Conservation (phyloP, 2,888 invertebrate species). For the Drosophila rellima region DNA sequence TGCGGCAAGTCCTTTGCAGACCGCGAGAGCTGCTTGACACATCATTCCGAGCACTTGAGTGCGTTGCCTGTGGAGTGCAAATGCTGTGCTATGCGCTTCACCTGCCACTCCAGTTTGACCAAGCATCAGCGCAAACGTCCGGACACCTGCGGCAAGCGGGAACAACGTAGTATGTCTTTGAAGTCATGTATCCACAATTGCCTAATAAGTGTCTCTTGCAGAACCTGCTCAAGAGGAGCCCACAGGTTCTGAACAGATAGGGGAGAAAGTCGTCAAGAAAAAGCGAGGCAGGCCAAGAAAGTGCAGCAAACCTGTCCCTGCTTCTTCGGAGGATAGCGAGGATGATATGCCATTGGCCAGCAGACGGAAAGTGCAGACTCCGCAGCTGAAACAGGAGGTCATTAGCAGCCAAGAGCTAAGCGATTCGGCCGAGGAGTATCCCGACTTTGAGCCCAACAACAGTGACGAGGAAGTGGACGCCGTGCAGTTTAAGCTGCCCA, state of each 20-base stretch:
- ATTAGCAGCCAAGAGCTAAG: slow-evolving; percentile 52
- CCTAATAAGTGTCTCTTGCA: slow-evolving; percentile 17
- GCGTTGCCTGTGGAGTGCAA: slow-evolving; percentile 84
- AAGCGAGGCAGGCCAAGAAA: slow-evolving; percentile 56
- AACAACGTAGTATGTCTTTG: slow-evolving; percentile 53
- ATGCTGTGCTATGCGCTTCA: slow-evolving; percentile 86
- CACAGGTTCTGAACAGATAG: neutral
- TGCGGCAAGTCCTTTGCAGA: slow-evolving; percentile 86
- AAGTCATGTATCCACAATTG: neutral
- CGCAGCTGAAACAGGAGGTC: slow-evolving; percentile 54
- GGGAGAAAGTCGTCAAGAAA: slow-evolving; percentile 33
- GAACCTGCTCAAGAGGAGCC: slow-evolving; percentile 20
- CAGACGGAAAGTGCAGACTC: slow-evolving; percentile 50
- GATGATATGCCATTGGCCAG: slow-evolving; percentile 70
- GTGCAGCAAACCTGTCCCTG: slow-evolving; percentile 18
- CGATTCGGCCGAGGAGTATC: slow-evolving; percentile 77
- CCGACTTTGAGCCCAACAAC: slow-evolving; percentile 73
- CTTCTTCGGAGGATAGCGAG: slow-evolving; percentile 57
- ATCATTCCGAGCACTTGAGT: slow-evolving; percentile 86
- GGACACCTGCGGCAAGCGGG: slow-evolving; percentile 85
- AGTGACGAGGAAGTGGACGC: slow-evolving; percentile 70
- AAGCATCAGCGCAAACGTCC: slow-evolving; percentile 86
- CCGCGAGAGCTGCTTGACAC: slow-evolving; percentile 86
- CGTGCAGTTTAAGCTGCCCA: slow-evolving; percentile 54
- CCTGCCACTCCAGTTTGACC: slow-evolving; percentile 86